Base-by-base conservation (phyloP, 2,797 vertebrate genomes). In the Rhodeus uyekii region DNA sequence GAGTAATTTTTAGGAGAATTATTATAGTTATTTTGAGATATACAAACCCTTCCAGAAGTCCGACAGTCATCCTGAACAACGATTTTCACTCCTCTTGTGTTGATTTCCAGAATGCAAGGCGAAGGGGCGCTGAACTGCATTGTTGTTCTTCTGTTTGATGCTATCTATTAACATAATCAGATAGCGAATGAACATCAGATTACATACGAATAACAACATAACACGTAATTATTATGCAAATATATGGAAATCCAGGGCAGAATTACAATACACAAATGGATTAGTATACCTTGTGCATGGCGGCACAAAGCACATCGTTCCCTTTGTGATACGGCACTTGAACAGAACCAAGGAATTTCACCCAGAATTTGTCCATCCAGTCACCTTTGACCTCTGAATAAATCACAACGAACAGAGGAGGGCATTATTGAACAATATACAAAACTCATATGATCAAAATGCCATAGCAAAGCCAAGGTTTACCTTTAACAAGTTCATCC, bases 321-420 rank as follows among this genome's bases (percentile, higher is more conserved):
- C 98, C 97, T 88, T 97, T 96, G 90, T 98, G 96, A 86, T 95
- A 95, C 0, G 98, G 98, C 3, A 99, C 97, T 90, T 97, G 97
- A 90, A 98, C 98, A 0, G 97, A 99, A 85, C 98, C 98, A 87
- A 99, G 93, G 90, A 98, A 99, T 86, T 95, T 96, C 22, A 97
- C 96, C 5, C 95, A 90, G 86, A 98, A 99, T 79, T 92, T 90
- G 9, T 98, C 97, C 9, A 94, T 88, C 94, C 95, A 96, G 73
- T 90, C 90, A 46, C 90, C 89, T 77, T 87, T 91, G 18, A 86
- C 88, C 63, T 83, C 93, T 93, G 84, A 24, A 34, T 4, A 50
- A 60, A 39, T 14, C 81, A 44, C n/a, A 63, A 4, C 48, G 32
- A 19, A 80, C 18, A 67, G 19, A 5, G 10, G 32, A 46, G 16